phyloP scores from a whole-genome alignment of 2,888 invertebrate genomes.

The Tortrix viridana region DNA sequence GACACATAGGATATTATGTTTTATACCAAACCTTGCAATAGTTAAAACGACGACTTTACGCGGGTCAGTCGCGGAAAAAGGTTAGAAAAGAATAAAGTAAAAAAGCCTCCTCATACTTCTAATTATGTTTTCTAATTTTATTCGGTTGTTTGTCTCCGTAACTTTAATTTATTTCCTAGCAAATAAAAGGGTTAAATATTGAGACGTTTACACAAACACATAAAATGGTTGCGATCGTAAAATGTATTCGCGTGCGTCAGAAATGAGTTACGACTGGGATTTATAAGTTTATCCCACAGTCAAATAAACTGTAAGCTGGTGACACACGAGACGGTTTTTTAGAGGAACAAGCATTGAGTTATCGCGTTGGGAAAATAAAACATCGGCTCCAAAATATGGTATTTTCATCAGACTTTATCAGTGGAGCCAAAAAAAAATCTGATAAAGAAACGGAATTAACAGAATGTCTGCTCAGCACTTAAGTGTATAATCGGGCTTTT shows the following conservation, averaged over 20 bases:
- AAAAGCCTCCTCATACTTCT: too few species aligned
- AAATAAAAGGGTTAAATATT: slow-evolving; percentile 11
- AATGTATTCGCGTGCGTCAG: slow-evolving; percentile 18
- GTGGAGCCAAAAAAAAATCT: too few species aligned
- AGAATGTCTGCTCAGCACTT: too few species aligned
- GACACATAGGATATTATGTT: too few species aligned
- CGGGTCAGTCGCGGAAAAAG: too few species aligned
- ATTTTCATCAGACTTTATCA: too few species aligned
- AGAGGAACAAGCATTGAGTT: neutral
- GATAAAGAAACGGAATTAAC: too few species aligned
- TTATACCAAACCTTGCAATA: too few species aligned
- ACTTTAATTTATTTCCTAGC: neutral
- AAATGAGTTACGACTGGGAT: slow-evolving; percentile 27
- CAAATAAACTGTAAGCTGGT: slow-evolving; percentile 14
- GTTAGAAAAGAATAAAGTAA: too few species aligned
- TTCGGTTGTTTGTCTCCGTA: neutral
- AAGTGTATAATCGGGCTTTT: too few species aligned
- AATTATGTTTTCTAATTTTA: neutral
- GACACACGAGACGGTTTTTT: neutral
- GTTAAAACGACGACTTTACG: too few species aligned
- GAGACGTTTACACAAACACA: slow-evolving; percentile 9
- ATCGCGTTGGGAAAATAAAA: neutral
- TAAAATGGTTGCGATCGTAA: slow-evolving; percentile 24
- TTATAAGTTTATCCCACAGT: slow-evolving; percentile 23
- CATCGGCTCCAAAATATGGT: too few species aligned